Evolutionary conservation across 2,113 vertebrate species (phyloP), one percentile per base, ranked within the genome.

Genomic region (Gallinago paraguaiae): DNA sequence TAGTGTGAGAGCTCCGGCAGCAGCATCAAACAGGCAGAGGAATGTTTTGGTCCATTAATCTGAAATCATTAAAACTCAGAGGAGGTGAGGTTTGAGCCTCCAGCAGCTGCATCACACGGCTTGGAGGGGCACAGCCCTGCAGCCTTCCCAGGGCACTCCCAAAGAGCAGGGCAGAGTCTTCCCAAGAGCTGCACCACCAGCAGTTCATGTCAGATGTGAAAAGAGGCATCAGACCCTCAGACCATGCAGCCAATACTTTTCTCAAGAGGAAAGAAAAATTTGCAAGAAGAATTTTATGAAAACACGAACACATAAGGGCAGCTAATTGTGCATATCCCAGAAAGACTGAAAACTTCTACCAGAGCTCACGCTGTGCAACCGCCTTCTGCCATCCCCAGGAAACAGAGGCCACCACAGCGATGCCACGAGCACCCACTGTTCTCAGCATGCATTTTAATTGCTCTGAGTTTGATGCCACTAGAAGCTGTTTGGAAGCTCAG

Each of bases 181-280:
- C 60, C 60, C 54, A 23, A 35, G 50, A 43, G 68, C 87, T 80
- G 67, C 77, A 77, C 39, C 57, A 59, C 20, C 75, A 71, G 67
- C 48, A 63, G 39, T 0, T 48, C 67, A 25, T 1, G 2, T 25
- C 0, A 41, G 31, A 27, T 10, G 9, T 10, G 46, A 67, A 37
- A 53, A 74, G 28, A 81, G 13, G 31, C 51, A 15, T 74, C 45
- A 54, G 41, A 69, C 54, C 67, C 11, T 27, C 3, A 1, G 76
- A 65, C 24, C 50, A 77, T 0, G 22, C 45, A 80, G n/a, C 27
- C 86, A 75, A 57, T 3, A 15, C 6, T 39, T 17, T 13, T 11
- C 39, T 69, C 39, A n/a, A 69, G 45, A 56, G 60, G 19, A 76
- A 69, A 81, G 15, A 37, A 56, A 65, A 24, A 39, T 46, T 9